Conservation (phyloP, 1,140 invertebrate species). For the Sinella curviseta region DNA sequence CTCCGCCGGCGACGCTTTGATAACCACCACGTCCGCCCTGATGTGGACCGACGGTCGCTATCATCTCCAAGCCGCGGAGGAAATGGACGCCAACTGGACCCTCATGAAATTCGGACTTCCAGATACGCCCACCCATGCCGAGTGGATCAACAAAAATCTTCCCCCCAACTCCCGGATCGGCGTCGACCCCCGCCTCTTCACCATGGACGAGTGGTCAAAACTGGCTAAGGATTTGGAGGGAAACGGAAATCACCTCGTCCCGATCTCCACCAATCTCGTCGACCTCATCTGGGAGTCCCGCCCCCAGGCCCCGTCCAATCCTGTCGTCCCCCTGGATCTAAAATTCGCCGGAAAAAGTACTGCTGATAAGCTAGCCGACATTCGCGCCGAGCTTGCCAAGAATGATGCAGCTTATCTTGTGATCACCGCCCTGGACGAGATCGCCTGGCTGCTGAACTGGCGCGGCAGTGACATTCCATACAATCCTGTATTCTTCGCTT, state of each 20-base stretch:
- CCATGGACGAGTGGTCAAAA: constrained; percentile 70
- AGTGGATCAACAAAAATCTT: constrained; percentile 76
- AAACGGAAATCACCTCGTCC: constrained; percentile 68
- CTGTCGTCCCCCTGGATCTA: constrained; percentile 65
- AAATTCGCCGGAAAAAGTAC: constrained; percentile 63
- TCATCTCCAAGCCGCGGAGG: constrained; percentile 75
- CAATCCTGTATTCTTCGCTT: constrained; percentile 96
- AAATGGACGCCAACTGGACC: constrained; percentile 69
- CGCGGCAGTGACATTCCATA: constrained; percentile 91
- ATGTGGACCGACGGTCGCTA: constrained; percentile 97
- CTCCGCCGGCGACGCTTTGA: constrained; percentile 82
- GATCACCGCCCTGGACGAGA: constrained; percentile 85
- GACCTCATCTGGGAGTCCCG: constrained; percentile 73
- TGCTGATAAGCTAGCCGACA: constrained; percentile 67
- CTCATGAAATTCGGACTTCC: constrained; percentile 73
- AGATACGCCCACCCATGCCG: constrained; percentile 67
- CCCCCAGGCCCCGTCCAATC: constrained; percentile 62
- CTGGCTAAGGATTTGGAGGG: constrained; percentile 63
- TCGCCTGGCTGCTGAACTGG: constrained; percentile 92
- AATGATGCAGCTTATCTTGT: constrained; percentile 69
- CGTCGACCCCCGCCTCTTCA: constrained; percentile 77
- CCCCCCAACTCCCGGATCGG: constrained; percentile 72
- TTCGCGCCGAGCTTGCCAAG: constrained; percentile 71
- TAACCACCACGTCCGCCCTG: constrained; percentile 75
- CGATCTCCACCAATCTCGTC: constrained; percentile 78